A percentile compares a stretch with the other conserved stretches of the same genome.
phyloP scores from a whole-genome alignment of 2,797 vertebrate genomes.

The Peromyscus attwateri region DNA sequence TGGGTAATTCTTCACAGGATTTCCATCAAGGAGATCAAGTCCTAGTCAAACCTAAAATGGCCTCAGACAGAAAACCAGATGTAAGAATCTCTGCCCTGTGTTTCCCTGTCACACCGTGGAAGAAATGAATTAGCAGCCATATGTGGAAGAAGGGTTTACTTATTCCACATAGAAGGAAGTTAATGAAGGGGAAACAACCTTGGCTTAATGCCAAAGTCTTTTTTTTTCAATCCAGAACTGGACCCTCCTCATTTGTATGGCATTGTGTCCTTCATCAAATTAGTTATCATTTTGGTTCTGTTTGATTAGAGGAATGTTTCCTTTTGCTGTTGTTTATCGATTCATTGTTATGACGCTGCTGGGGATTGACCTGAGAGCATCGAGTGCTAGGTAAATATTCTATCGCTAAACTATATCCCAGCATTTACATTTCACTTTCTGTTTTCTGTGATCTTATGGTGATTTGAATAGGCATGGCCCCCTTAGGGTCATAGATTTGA shows the following conservation, averaged over 20 bases:
- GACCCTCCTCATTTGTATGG: neutral
- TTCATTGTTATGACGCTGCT: neutral
- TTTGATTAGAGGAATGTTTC: neutral
- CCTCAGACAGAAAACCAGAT: neutral
- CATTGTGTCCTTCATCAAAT: neutral
- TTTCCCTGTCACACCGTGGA: neutral
- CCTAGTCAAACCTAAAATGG: neutral
- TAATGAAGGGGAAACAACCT: neutral
- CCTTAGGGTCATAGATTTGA: neutral
- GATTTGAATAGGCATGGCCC: neutral
- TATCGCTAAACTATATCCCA: neutral
- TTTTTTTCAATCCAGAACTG: neutral
- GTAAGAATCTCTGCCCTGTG: neutral
- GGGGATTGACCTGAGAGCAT: neutral
- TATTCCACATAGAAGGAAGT: neutral
- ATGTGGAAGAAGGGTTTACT: neutral
- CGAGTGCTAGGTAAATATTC: neutral
- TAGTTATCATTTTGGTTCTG: constrained; percentile 18
- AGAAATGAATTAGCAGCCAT: neutral
- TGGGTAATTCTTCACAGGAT: neutral
- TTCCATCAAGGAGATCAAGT: neutral
- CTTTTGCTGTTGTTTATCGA: neutral
- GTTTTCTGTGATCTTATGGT: neutral
- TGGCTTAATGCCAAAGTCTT: neutral
- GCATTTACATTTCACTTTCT: neutral